Evolutionary conservation across 2,797 vertebrate genomes (phyloP).

Genomic region (Epinephelus malabaricus): DNA sequence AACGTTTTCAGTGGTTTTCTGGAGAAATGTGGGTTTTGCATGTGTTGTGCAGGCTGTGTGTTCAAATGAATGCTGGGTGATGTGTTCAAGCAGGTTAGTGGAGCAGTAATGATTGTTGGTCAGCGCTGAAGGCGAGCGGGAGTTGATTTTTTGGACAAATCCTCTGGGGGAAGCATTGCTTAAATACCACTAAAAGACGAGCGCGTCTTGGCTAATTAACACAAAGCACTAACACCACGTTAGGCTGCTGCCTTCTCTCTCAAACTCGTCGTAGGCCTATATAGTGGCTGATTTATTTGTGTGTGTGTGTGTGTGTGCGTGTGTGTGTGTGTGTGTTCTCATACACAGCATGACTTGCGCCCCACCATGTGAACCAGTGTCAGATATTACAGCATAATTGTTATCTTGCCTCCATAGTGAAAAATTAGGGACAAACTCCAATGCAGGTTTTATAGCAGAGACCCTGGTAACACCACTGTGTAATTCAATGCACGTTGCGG

Average conservation of each 20-base stretch:
- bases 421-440: constrained; percentile 56
- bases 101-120: constrained; percentile 34
- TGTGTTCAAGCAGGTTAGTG: constrained; percentile 53
- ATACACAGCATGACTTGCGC: constrained; percentile 19
- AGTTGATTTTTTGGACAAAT: constrained; percentile 26
- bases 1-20: constrained; percentile 40
- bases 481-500: constrained; percentile 88
- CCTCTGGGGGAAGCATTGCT: not conserved
- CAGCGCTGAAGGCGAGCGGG: constrained; percentile 17
- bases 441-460: constrained; percentile 81
- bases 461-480: constrained; percentile 85
- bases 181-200: constrained; percentile 5
- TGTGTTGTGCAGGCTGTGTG: constrained; percentile 2
- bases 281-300: not conserved
- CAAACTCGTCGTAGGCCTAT: not conserved
- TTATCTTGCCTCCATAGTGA: constrained; percentile 29
- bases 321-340: not conserved
- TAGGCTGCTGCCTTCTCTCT: not conserved
- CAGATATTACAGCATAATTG: constrained; percentile 45
- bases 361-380: constrained; percentile 43
- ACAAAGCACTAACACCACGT: constrained; percentile 8
- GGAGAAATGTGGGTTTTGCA: constrained; percentile 21
- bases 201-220: constrained; percentile 18
- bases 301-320: no score
- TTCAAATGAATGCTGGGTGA: constrained; percentile 25